phyloP scores from a whole-genome alignment of 2,888 invertebrate species.

The Synanthedon myopaeformis region DNA sequence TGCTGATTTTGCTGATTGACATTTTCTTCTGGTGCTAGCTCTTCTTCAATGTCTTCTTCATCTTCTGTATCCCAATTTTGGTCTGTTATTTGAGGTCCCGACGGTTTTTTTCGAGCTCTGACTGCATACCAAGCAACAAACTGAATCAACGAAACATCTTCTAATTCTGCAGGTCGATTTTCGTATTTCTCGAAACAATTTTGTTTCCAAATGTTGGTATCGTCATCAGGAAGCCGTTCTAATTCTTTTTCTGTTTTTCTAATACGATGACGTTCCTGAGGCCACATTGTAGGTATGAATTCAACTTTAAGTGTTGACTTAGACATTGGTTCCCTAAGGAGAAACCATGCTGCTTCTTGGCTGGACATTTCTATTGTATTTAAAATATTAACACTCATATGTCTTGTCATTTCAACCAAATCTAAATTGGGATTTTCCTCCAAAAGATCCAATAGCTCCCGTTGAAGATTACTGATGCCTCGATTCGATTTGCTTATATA shows the following conservation, averaged over 20 bases:
- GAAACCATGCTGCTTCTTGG: constrained; percentile 36
- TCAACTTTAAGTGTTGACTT: constrained; percentile 9
- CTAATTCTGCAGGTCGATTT: constrained; percentile 28
- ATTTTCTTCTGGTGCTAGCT: no score
- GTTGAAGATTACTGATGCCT: constrained; percentile 30
- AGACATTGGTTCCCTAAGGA: constrained; percentile 13
- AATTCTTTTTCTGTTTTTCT: constrained; percentile 31
- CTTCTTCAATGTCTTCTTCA: no score
- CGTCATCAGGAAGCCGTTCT: constrained; percentile 21
- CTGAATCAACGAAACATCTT: constrained; percentile 28
- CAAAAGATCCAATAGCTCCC: constrained; percentile 21
- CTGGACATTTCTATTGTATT: constrained; percentile 18
- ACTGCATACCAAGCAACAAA: constrained; percentile 27
- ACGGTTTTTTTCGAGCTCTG: constrained; percentile 2
- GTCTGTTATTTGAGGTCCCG: no score
- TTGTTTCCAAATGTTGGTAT: constrained; percentile 36
- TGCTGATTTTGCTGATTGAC: no score
- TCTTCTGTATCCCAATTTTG: no score
- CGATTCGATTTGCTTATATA: constrained; percentile 35
- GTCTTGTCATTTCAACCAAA: constrained; percentile 14
- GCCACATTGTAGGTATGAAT: constrained; percentile 22
- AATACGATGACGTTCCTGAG: constrained; percentile 26
- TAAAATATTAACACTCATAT: constrained; percentile 15
- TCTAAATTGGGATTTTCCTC: constrained; percentile 20
- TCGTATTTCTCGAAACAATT: constrained; percentile 41